Conservation (phyloP, 2,888 invertebrate species). For the Spisula solida region DNA sequence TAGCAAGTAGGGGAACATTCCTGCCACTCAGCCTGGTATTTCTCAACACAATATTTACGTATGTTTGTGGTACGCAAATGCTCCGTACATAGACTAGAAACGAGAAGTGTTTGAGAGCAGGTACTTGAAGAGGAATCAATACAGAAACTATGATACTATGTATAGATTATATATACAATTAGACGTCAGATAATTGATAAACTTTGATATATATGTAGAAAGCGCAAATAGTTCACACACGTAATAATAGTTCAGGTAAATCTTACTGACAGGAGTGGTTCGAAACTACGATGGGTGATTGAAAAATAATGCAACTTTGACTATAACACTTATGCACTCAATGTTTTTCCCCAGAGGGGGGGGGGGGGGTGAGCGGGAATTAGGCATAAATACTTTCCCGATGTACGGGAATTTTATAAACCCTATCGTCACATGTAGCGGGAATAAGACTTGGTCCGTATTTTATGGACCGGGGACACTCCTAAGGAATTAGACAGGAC, state of each 20-base stretch:
- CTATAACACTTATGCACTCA: too few species aligned
- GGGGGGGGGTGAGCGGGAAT: too few species aligned
- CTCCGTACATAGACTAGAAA: not conserved
- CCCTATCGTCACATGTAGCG: too few species aligned
- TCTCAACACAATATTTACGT: conserved; percentile 10
- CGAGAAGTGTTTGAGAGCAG: not conserved
- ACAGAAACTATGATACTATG: not conserved
- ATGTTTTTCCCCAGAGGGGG: too few species aligned
- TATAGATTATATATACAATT: not conserved
- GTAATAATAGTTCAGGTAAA: not conserved
- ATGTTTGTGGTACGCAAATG: not conserved
- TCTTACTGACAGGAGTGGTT: too few species aligned
- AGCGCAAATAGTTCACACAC: not conserved
- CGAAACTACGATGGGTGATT: too few species aligned
- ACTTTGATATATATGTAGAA: not conserved
- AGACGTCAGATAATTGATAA: not conserved
- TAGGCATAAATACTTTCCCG: too few species aligned
- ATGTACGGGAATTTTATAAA: too few species aligned
- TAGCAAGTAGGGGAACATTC: not conserved
- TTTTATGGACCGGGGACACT: too few species aligned
- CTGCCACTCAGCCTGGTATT: not conserved
- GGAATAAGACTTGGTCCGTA: too few species aligned
- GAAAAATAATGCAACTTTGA: too few species aligned
- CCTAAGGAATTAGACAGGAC: too few species aligned
- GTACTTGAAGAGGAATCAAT: not conserved